phyloP scores from a whole-genome alignment of 1,140 invertebrate species.

The Pinna nobilis region DNA sequence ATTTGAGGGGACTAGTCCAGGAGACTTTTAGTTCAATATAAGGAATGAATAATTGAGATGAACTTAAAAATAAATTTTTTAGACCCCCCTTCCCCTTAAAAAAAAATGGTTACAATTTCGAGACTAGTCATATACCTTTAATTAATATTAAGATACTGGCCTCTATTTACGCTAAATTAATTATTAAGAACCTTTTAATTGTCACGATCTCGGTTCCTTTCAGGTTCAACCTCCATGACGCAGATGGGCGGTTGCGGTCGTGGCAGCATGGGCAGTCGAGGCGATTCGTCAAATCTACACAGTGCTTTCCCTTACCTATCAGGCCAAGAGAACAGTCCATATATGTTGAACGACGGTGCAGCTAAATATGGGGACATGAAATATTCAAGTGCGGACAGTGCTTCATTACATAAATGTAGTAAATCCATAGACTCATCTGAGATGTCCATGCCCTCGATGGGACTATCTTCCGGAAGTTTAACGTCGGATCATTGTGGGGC shows the following conservation, averaged over 20 bases:
- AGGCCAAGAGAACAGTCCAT: conserved; percentile 22
- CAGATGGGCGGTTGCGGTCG: background rate
- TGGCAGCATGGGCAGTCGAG: background rate
- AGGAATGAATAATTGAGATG: background rate
- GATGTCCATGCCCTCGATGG: conserved; percentile 6
- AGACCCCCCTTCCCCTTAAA: too few relatives aligned
- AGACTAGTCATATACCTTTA: too few relatives aligned
- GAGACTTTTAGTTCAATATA: background rate
- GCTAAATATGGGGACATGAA: conserved; percentile 2
- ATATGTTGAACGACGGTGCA: conserved; percentile 3
- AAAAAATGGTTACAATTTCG: too few relatives aligned
- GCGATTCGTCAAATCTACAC: background rate
- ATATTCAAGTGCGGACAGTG: background rate
- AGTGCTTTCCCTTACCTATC: conserved; percentile 18
- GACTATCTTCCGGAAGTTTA: background rate
- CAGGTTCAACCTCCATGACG: conserved; percentile 11
- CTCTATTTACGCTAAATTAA: background rate
- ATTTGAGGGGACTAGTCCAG: background rate
- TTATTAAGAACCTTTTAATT: background rate
- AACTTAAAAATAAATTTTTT: background rate
- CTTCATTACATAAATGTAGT: background rate
- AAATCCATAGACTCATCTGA: conserved; percentile 8
- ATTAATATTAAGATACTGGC: background rate
- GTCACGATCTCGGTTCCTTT: background rate
- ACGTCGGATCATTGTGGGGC: background rate